Evolutionary conservation across 2,797 vertebrate genomes (phyloP).

Genomic region (Rhinella marina): DNA sequence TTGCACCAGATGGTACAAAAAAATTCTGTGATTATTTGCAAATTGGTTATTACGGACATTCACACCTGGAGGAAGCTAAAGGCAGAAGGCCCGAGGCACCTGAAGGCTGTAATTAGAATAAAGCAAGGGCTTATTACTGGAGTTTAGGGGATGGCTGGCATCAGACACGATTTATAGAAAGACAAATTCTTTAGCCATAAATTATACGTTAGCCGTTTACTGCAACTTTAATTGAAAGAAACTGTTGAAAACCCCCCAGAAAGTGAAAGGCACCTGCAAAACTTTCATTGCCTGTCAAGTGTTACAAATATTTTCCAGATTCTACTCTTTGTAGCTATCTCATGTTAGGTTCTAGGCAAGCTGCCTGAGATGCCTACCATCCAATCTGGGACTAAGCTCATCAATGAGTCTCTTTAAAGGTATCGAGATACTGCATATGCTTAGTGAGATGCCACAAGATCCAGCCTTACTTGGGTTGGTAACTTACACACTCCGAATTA

Average conservation of each 20-base stretch:
- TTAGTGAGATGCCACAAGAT: background rate
- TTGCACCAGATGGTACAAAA: constrained; percentile 28
- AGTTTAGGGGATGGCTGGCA: constrained; percentile 51
- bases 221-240: constrained; percentile 56
- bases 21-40: constrained; percentile 36
- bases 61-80: constrained; percentile 54
- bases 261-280: constrained; percentile 53
- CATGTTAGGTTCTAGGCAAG: background rate
- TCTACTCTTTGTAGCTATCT: constrained; percentile 19
- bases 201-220: constrained; percentile 55
- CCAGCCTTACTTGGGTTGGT: background rate
- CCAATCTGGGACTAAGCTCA: background rate
- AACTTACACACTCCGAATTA: background rate
- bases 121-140: constrained; percentile 58
- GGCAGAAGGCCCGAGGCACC: constrained; percentile 45
- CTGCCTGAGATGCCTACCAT: background rate
- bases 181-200: constrained; percentile 57
- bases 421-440: background rate
- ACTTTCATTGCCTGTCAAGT: constrained; percentile 32
- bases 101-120: constrained; percentile 55
- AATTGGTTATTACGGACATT: constrained; percentile 39
- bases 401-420: background rate
- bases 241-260: constrained; percentile 58
- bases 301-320: constrained; percentile 47
- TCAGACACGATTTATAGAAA: constrained; percentile 61